Conservation (phyloP, 2,888 invertebrate genomes). For the Thelaira solivaga region DNA sequence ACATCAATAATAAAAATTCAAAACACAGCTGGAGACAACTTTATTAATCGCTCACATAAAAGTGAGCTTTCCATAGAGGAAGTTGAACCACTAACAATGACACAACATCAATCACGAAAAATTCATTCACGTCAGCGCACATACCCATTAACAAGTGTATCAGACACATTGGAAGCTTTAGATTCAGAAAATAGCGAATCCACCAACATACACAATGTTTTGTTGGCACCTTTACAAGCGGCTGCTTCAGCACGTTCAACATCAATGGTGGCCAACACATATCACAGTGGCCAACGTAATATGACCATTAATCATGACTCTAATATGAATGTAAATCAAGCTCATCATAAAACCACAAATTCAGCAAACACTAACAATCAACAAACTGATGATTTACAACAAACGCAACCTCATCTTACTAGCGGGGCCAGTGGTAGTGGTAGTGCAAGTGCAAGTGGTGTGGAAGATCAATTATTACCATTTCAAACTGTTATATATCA, state of each 20-base stretch:
- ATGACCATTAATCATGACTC: slow-evolving; percentile 58
- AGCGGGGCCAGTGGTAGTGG: not conserved
- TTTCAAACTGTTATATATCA: slow-evolving; percentile 79
- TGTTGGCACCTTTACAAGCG: slow-evolving; percentile 77
- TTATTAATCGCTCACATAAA: slow-evolving; percentile 79
- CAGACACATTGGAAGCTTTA: slow-evolving; percentile 65
- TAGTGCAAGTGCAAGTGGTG: slow-evolving; percentile 4
- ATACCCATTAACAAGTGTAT: slow-evolving; percentile 42
- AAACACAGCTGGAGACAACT: slow-evolving; percentile 65
- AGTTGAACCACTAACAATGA: slow-evolving; percentile 78
- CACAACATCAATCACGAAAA: slow-evolving; percentile 45
- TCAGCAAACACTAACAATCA: slow-evolving; percentile 24
- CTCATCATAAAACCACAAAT: slow-evolving; percentile 31
- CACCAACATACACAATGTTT: slow-evolving; percentile 73
- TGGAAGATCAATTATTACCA: slow-evolving; percentile 75
- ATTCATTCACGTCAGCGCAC: slow-evolving; percentile 47
- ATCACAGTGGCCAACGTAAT: slow-evolving; percentile 57
- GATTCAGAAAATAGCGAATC: slow-evolving; percentile 74
- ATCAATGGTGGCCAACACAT: slow-evolving; percentile 45
- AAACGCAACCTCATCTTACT: slow-evolving; percentile 18
- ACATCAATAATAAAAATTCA: slow-evolving; percentile 49
- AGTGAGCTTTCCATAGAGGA: slow-evolving; percentile 81
- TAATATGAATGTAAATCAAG: slow-evolving; percentile 17
- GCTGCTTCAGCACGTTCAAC: slow-evolving; percentile 70
- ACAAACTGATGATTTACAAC: slow-evolving; percentile 70